Base-by-base conservation (phyloP, 2,113 vertebrate genomes). In the Eulemur macaco region DNA sequence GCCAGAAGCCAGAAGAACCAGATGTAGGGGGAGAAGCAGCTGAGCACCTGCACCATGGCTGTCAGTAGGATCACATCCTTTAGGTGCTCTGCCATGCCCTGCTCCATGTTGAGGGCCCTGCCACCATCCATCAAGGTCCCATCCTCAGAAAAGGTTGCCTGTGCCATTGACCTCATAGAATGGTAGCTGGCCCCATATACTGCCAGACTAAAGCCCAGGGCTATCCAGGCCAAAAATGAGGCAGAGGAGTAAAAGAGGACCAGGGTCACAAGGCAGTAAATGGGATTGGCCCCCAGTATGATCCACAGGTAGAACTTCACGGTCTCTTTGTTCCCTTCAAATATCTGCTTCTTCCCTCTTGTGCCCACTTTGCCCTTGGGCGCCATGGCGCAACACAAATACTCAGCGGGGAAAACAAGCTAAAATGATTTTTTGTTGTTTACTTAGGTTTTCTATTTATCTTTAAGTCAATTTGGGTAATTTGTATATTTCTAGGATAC, bases 1-100 rank as follows among this genome's bases (percentile, higher is more conserved):
- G 99, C 99, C 99, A 99, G 98, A 97, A 99, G 98, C 99, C 99
- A 99, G 76, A 99, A 99, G 97, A 99, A 99, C 99, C 99, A 99
- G 98, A 99, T 97, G 37, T 99, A 99, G 74, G 99, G 99, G 0
- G 99, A 99, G 98, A 99, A 99, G 90, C 99, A 99, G 98, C 99
- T 99, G 97, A 99, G 99, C 37, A 99, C 99, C 96, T 99, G 99
- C 11, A 99, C 99, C 12, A 99, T 99, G 39, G 99, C 99, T 82
- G 99, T 99, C 97, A 99, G 99, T 74, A 99, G 98, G 97, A 99
- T 99, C 91, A 99, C 99, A 77, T 99, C 99, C 97, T 99, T 99
- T 66, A 99, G 99, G 98, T 99, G 99, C 97, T 99, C 99, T 97
- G 99, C 99, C 99, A 99, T 99, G 96, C 99, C 99, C 98, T 99